These are phyloP conservation scores for Polydrusus cervinus DNA, from an alignment of 2,888 invertebrate species.

Conservation along the genomic window DNA sequence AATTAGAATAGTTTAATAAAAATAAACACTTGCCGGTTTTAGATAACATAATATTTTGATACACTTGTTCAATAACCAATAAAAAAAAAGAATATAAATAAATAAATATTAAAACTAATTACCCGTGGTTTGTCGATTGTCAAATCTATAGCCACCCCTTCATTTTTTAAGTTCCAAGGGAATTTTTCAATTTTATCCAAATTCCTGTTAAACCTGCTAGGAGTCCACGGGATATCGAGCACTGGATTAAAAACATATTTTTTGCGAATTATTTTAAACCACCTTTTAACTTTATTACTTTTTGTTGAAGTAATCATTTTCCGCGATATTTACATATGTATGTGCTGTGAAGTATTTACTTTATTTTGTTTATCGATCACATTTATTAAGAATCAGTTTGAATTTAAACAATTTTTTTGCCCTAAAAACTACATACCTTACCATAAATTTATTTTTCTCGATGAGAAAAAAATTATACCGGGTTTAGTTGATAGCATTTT, in stretches of 20 bases:
- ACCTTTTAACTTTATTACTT: background rate
- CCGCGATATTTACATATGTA: background rate
- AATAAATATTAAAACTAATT: too few relatives aligned
- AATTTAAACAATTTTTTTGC: too few relatives aligned
- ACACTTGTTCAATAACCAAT: too few relatives aligned
- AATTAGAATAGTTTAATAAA: too few relatives aligned
- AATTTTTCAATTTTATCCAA: constrained; percentile 14
- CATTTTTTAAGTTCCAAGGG: constrained; percentile 10
- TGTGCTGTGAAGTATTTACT: background rate
- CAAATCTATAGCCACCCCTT: background rate
- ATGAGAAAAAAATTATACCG: too few relatives aligned
- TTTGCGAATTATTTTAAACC: background rate
- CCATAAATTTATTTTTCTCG: too few relatives aligned
- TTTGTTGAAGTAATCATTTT: constrained; percentile 1
- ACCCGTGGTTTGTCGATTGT: background rate
- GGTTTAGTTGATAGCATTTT: too few relatives aligned
- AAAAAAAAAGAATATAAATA: too few relatives aligned
- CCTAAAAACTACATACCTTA: too few relatives aligned
- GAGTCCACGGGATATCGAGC: background rate
- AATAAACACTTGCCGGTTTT: too few relatives aligned
- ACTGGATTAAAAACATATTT: constrained; percentile 7
- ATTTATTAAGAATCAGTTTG: too few relatives aligned
- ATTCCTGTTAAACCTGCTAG: background rate
- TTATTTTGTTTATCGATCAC: background rate
- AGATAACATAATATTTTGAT: too few relatives aligned